A percentile compares a stretch with the other conserved stretches of the same genome.
Evolutionary conservation across 2,888 invertebrate species (phyloP).

Genomic region (Acanthococcus lagerstroemiae): DNA sequence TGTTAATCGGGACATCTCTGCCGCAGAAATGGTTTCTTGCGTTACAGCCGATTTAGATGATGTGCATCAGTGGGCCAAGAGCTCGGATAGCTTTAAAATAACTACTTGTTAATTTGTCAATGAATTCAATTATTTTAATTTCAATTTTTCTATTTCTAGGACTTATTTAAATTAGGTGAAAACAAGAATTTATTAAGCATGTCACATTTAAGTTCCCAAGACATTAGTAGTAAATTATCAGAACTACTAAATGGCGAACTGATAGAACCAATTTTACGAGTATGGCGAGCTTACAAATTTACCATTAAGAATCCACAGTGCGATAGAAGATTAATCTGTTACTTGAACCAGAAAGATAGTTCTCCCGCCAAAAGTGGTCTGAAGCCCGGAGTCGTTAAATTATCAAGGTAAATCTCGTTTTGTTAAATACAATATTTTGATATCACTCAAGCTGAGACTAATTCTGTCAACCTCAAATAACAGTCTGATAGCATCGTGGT

Average conservation of each 20-base stretch:
- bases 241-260: slow-evolving; percentile 73
- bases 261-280: slow-evolving; percentile 69
- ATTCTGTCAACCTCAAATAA: background rate
- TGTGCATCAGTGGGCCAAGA: too few relatives aligned
- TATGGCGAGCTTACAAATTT: slow-evolving; percentile 70
- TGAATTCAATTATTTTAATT: too few relatives aligned
- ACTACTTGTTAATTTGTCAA: too few relatives aligned
- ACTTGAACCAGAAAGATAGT: slow-evolving; percentile 57
- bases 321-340: slow-evolving; percentile 67
- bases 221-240: slow-evolving; percentile 62
- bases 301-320: slow-evolving; percentile 58
- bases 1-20: too few relatives aligned
- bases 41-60: too few relatives aligned
- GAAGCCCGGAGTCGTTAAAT: slow-evolving; percentile 59
- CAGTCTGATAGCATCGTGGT: slow-evolving; percentile 66
- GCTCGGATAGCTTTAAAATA: too few relatives aligned
- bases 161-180: slow-evolving; percentile 60
- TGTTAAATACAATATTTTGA: too few relatives aligned
- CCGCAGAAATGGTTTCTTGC: too few relatives aligned
- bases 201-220: slow-evolving; percentile 56
- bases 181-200: slow-evolving; percentile 52
- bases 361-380: slow-evolving; percentile 51
- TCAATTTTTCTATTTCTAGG: slow-evolving; percentile 45
- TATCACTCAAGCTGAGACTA: too few relatives aligned
- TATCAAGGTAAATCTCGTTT: slow-evolving; percentile 47